Conservation (phyloP, 2,888 invertebrate genomes). For the Philereme vetulata region DNA sequence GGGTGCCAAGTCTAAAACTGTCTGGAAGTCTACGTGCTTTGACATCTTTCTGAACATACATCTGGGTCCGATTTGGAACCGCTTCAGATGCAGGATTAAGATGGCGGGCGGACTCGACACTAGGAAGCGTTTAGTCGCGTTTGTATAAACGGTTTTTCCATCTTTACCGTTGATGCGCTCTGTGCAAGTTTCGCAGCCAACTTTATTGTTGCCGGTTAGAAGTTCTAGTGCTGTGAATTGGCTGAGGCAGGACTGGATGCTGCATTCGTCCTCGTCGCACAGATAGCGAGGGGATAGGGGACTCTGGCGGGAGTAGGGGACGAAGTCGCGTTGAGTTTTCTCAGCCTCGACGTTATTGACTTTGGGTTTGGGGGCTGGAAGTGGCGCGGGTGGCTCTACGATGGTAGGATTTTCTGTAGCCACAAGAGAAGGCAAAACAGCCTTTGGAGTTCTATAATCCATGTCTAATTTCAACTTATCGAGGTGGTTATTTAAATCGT, state of each 20-base stretch:
- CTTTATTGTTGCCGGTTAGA: conserved; percentile 96
- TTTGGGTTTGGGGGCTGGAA: conserved; percentile 58
- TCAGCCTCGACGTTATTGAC: conserved; percentile 62
- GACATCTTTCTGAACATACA: conserved; percentile 92
- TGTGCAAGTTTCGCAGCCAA: conserved; percentile 96
- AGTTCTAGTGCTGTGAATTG: conserved; percentile 96
- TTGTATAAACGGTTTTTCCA: conserved; percentile 90
- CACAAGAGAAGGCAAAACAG: conserved; percentile 55
- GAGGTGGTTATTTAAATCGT: conserved; percentile 60
- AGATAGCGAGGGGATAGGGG: conserved; percentile 87
- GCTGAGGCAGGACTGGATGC: conserved; percentile 94
- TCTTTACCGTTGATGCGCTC: conserved; percentile 87
- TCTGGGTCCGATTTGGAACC: conserved; percentile 93
- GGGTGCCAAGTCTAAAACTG: conserved; percentile 93
- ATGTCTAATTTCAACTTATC: conserved; percentile 68
- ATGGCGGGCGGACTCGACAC: conserved; percentile 96
- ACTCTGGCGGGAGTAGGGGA: conserved; percentile 66
- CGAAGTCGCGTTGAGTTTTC: conserved; percentile 59
- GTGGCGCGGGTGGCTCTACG: conserved; percentile 45
- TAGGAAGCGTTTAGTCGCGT: conserved; percentile 92
- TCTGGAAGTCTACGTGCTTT: conserved; percentile 94
- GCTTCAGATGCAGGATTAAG: conserved; percentile 96
- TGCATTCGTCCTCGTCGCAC: conserved; percentile 91
- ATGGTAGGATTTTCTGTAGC: conserved; percentile 43
- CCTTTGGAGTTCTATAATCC: conserved; percentile 52